Percentiles rank a stretch among this genome's conserved stretches.
These are phyloP conservation scores for Gastracanthus pulcherrimus DNA, from an alignment of 2,888 invertebrate genomes.

Conservation along the genomic window DNA sequence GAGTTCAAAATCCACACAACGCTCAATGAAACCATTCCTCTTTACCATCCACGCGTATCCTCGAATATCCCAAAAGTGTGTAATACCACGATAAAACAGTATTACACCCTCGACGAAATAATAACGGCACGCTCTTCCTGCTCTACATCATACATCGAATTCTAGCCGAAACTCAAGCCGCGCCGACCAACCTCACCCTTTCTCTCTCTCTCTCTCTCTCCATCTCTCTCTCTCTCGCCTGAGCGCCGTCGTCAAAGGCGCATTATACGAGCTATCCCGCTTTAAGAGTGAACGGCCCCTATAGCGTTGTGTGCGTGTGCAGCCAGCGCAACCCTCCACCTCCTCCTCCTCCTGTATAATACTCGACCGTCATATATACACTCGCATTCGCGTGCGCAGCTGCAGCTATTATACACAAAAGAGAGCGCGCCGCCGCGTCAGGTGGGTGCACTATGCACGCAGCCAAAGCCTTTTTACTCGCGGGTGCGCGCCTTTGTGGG, in stretches of 20 bases:
- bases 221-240: not conserved
- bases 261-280: not conserved
- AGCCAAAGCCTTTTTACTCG: not conserved
- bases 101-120: not conserved
- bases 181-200: not conserved
- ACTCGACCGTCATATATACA: slow-evolving; percentile 25
- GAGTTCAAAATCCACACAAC: no score
- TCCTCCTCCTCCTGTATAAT: not conserved
- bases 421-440: slow-evolving; percentile 14
- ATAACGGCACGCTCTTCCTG: not conserved
- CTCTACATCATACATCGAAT: not conserved
- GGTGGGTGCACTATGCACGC: not conserved
- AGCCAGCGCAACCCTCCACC: not conserved
- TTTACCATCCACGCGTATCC: no score
- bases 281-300: slow-evolving; percentile 16
- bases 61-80: not conserved
- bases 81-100: not conserved
- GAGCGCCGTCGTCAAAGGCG: not conserved
- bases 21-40: no score
- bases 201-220: no score
- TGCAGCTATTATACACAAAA: not conserved
- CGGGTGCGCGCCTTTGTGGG: not conserved
- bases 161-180: not conserved
- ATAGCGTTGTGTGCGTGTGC: not conserved
- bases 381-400: not conserved